phyloP scores from a whole-genome alignment of 2,888 invertebrate species.

The Hydrotaea diabolus region DNA sequence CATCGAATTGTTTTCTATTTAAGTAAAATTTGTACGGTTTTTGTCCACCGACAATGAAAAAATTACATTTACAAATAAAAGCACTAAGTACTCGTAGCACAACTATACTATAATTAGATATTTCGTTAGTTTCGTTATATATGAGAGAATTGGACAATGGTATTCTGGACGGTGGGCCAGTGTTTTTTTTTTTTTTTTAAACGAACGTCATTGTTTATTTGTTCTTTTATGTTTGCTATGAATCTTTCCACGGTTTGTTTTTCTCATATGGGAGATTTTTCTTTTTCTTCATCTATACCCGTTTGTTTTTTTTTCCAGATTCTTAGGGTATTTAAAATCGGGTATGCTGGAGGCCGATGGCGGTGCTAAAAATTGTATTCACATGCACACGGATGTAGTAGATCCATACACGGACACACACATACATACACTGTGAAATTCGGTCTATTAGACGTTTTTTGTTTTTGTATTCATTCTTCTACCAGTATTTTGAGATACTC shows the following conservation, averaged over 20 bases:
- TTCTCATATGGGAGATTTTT: background rate
- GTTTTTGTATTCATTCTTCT: constrained; percentile 20
- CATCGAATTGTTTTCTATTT: constrained; percentile 28
- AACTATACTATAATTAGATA: background rate
- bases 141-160: constrained; percentile 21
- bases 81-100: background rate
- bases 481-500: constrained; percentile 51
- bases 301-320: constrained; percentile 1
- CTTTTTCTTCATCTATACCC: background rate
- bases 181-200: background rate
- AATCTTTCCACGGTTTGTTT: constrained; percentile 13
- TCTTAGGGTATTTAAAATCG: constrained; percentile 21
- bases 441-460: constrained; percentile 29
- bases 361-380: constrained; percentile 19
- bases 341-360: constrained; percentile 19
- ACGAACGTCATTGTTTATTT: constrained; percentile 3
- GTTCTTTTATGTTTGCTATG: constrained; percentile 1
- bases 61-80: background rate
- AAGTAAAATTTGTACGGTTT: constrained; percentile 6
- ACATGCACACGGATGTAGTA: constrained; percentile 34
- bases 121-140: constrained; percentile 16
- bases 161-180: background rate
- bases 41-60: background rate
- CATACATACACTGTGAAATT: background rate
- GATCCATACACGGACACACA: constrained; percentile 4